A percentile compares a stretch with the other conserved stretches of the same genome.
Conservation (phyloP, 2,888 invertebrate genomes). For the Stenoptilia bipunctidactyla region DNA sequence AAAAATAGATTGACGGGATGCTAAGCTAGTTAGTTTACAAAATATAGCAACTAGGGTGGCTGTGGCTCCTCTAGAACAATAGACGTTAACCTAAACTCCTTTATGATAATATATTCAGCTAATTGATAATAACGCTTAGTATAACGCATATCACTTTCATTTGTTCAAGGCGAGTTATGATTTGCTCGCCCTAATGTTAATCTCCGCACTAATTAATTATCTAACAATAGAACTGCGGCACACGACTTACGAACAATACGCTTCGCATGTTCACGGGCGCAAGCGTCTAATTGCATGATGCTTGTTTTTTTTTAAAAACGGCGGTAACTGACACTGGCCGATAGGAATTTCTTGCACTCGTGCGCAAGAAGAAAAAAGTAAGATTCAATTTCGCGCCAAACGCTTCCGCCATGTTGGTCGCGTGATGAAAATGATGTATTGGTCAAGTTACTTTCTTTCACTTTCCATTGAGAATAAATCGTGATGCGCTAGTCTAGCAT, state of each 20-base stretch:
- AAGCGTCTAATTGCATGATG: constrained; percentile 20
- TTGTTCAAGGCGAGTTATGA: constrained; percentile 1
- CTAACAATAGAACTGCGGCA: constrained; percentile 22
- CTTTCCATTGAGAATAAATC: constrained; percentile 53
- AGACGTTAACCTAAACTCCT: constrained; percentile 22
- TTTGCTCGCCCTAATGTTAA: constrained; percentile 10
- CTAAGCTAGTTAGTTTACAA: constrained; percentile 50
- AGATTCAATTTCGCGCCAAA: constrained; percentile 54
- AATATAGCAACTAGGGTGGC: constrained; percentile 53
- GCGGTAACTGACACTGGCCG: constrained; percentile 53
- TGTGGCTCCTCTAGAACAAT: constrained; percentile 31
- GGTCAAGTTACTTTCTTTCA: constrained; percentile 56
- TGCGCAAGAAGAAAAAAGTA: constrained; percentile 50
- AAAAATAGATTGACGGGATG: constrained; percentile 66
- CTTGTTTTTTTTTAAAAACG: constrained; percentile 16
- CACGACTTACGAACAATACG: constrained; percentile 16
- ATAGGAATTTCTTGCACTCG: constrained; percentile 47
- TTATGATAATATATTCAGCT: neutral
- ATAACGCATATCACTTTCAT: neutral
- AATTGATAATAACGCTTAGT: neutral
- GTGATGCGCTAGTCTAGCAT: constrained; percentile 25
- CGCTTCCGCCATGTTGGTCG: constrained; percentile 59
- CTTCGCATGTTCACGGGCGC: constrained; percentile 15
- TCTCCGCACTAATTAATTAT: constrained; percentile 21
- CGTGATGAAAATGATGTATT: constrained; percentile 68